Evolutionary conservation across 2,797 vertebrate species (phyloP).

Genomic region (Zalophus californianus): DNA sequence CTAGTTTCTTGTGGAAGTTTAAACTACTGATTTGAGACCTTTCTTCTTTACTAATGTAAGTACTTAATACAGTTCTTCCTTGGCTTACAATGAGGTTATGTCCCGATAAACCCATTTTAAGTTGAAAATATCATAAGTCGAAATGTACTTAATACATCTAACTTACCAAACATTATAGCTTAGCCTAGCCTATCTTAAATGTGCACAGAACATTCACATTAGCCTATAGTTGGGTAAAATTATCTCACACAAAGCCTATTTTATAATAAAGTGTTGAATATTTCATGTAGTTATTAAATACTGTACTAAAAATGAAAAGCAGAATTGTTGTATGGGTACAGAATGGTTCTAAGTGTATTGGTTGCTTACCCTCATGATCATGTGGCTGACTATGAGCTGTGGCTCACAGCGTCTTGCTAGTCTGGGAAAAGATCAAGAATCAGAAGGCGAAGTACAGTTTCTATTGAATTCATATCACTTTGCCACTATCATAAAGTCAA

Average conservation of each 20-base stretch:
- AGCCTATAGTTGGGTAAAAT: neutral
- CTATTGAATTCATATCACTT: neutral
- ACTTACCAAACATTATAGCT: neutral
- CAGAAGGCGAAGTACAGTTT: neutral
- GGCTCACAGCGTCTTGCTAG: neutral
- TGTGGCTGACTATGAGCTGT: neutral
- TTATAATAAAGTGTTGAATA: neutral
- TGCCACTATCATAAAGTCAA: neutral
- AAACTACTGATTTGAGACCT: neutral
- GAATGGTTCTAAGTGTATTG: neutral
- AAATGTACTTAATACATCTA: neutral
- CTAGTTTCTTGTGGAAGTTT: conserved; percentile 1
- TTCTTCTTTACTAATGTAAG: neutral
- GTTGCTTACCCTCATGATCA: neutral
- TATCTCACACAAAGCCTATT: neutral
- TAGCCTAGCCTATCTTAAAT: neutral
- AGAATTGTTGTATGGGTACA: neutral
- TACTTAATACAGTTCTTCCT: neutral
- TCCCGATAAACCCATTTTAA: neutral
- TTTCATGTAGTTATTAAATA: neutral
- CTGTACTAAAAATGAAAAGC: neutral
- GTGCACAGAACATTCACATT: neutral
- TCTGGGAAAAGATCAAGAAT: neutral
- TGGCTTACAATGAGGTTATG: neutral
- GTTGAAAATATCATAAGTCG: neutral